phyloP scores from a whole-genome alignment of 2,888 invertebrate genomes.

The Hermaeophaga mercurialis region DNA sequence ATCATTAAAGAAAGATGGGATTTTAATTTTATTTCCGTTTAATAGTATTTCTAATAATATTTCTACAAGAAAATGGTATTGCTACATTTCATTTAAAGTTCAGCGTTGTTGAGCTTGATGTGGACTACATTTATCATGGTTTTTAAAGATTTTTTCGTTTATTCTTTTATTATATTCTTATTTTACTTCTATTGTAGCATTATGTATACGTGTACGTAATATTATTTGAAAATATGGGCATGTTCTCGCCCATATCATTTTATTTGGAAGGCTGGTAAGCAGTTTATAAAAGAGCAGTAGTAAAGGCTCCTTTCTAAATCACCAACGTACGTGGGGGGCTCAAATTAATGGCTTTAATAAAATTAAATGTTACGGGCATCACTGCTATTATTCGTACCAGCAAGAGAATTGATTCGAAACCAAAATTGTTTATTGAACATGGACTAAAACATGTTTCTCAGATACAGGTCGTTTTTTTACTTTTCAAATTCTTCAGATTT shows the following conservation, averaged over 20 bases:
- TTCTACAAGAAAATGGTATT: no score
- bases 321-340: slow-evolving; percentile 33
- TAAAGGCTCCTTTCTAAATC: slow-evolving; percentile 36
- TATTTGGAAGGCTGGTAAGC: slow-evolving; percentile 6
- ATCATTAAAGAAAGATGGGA: no score
- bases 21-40: no score
- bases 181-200: no score
- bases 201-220: no score
- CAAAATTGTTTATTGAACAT: slow-evolving; percentile 18
- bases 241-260: slow-evolving; percentile 11
- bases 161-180: no score
- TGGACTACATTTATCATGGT: no score
- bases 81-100: no score
- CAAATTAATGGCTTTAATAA: slow-evolving; percentile 39
- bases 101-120: no score
- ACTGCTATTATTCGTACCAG: slow-evolving; percentile 29
- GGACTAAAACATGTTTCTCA: background rate
- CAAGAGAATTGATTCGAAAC: background rate
- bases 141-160: no score
- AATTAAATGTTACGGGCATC: slow-evolving; percentile 39
- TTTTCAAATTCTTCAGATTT: no score
- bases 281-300: slow-evolving; percentile 25
- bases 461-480: background rate
- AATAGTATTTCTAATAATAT: no score
- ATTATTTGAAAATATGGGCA: background rate